phyloP scores from a whole-genome alignment of 2,888 invertebrate species.

The Tribolium freemani region DNA sequence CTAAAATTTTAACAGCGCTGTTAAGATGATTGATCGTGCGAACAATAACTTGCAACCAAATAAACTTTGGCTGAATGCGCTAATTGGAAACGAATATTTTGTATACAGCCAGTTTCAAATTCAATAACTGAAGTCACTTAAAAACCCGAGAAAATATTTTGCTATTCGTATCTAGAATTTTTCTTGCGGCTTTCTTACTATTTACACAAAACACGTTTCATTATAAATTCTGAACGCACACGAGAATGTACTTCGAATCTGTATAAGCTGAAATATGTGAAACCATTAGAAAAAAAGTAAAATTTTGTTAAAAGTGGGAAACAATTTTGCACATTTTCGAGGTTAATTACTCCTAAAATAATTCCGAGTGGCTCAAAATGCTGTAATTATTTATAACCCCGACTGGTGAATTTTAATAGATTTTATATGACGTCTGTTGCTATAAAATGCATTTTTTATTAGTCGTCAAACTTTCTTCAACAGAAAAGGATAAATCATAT shows the following conservation, averaged over 20 bases:
- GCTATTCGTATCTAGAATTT: not conserved
- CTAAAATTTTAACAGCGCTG: not conserved
- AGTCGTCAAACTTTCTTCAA: too few species aligned
- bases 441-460: too few species aligned
- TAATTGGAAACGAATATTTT: too few species aligned
- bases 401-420: too few species aligned
- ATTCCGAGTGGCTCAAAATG: too few species aligned
- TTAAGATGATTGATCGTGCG: not conserved
- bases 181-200: not conserved
- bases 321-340: too few species aligned
- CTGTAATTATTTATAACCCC: too few species aligned
- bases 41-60: not conserved
- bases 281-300: not conserved
- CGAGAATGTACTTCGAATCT: not conserved
- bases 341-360: too few species aligned
- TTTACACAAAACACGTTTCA: not conserved
- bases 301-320: not conserved
- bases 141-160: not conserved
- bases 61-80: not conserved
- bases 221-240: not conserved
- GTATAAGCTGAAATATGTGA: not conserved
- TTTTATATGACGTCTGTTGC: too few species aligned
- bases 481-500: too few species aligned
- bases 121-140: not conserved
- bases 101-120: not conserved